These are phyloP conservation scores for Mesocentrotus franciscanus DNA, from an alignment of 53 echinoderm and acorn worm species.

Conservation along the genomic window DNA sequence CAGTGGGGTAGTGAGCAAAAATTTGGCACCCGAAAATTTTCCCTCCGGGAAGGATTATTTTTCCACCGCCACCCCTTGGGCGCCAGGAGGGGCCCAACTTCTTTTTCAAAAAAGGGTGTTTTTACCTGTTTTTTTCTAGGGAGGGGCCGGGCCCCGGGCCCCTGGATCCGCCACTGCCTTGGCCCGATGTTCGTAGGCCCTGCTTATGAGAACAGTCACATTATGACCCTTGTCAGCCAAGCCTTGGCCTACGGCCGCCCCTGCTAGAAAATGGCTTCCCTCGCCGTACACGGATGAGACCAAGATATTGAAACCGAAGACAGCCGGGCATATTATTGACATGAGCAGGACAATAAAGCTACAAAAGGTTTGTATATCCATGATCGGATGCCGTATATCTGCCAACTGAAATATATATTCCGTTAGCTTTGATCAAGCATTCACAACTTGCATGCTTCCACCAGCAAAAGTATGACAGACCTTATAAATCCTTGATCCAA, in stretches of 20 bases:
- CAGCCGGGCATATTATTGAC: neutral
- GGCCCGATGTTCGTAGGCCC: constrained; percentile 65
- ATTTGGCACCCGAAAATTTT: no score
- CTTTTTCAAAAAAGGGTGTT: no score
- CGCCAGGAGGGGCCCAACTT: no score
- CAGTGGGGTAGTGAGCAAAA: no score
- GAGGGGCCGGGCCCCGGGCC: no score
- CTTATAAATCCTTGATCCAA: no score
- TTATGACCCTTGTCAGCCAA: constrained; percentile 66
- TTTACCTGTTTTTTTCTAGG: no score
- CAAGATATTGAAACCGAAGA: constrained; percentile 9
- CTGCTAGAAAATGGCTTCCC: constrained; percentile 72
- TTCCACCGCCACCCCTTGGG: no score
- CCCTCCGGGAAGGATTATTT: no score
- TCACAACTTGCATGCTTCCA: neutral
- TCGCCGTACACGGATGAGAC: constrained; percentile 23
- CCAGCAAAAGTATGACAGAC: neutral
- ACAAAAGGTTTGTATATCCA: neutral
- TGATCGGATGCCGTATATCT: neutral
- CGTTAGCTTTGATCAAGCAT: neutral
- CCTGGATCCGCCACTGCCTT: no score
- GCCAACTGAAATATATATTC: neutral
- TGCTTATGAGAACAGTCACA: constrained; percentile 71
- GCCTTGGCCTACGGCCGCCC: constrained; percentile 60
- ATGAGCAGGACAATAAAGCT: neutral